A percentile compares a stretch with the other conserved stretches of the same genome.
phyloP scores from a whole-genome alignment of 2,113 vertebrate genomes.

The Tragelaphus scriptus region DNA sequence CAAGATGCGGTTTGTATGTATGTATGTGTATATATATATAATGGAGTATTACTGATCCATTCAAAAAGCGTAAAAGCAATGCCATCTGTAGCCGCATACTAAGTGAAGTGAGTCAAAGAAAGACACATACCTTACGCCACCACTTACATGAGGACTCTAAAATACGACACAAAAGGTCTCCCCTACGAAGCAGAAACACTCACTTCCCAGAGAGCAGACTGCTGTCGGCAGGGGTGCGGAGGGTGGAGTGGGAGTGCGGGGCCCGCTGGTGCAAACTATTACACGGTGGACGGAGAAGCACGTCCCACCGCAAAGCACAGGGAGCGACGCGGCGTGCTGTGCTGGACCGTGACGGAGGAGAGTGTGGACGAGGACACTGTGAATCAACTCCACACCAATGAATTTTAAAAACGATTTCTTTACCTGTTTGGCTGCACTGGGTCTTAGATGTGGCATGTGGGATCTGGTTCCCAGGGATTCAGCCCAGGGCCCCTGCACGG shows the following conservation, averaged over 20 bases:
- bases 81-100: not conserved
- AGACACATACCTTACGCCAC: accelerated
- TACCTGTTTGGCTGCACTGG: not conserved
- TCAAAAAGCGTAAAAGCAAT: not conserved
- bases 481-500: not conserved
- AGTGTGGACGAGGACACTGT: accelerated
- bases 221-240: not conserved
- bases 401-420: accelerated
- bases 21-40: not conserved
- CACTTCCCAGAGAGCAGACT: not conserved
- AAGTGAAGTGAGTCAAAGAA: not conserved
- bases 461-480: not conserved
- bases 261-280: not conserved
- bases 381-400: accelerated
- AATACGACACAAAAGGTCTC: not conserved
- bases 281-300: accelerated
- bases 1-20: not conserved
- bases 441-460: accelerated
- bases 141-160: not conserved
- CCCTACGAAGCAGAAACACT: not conserved
- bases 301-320: accelerated
- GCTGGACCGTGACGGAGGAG: accelerated
- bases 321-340: accelerated
- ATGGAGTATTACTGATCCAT: not conserved
- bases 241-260: not conserved